Conservation (phyloP, 2,113 vertebrate species). For the Bubo scandiacus region DNA sequence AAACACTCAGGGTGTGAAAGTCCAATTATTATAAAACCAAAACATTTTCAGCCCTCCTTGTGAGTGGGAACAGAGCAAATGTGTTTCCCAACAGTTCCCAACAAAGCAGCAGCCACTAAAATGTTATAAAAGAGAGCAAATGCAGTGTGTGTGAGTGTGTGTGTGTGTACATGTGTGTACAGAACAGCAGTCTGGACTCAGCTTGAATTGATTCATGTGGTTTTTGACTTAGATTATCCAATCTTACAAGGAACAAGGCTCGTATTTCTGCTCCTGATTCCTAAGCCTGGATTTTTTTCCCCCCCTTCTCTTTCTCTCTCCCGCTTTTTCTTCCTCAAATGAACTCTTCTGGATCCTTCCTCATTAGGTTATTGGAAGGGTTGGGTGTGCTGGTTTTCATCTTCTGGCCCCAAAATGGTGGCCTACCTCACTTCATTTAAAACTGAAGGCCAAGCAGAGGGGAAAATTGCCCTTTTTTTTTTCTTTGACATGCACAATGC, state of each 20-base stretch:
- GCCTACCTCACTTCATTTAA: slow-evolving; percentile 37
- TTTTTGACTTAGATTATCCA: slow-evolving; percentile 50
- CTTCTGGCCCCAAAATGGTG: not conserved
- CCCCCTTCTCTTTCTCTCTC: not conserved
- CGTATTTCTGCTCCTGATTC: slow-evolving; percentile 8
- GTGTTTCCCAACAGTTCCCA: not conserved
- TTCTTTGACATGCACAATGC: not conserved
- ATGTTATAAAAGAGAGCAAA: not conserved
- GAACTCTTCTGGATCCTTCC: not conserved
- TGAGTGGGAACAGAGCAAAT: not conserved
- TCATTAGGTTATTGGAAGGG: not conserved
- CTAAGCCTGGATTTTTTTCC: not conserved
- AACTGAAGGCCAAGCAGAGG: not conserved
- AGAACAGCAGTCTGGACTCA: not conserved
- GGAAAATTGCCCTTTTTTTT: not conserved
- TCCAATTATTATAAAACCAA: not conserved
- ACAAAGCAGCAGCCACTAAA: not conserved
- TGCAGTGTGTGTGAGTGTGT: not conserved
- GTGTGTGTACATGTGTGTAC: not conserved
- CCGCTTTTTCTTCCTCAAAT: not conserved
- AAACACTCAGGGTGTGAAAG: not conserved
- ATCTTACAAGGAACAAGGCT: slow-evolving; percentile 37
- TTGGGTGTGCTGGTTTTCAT: slow-evolving; percentile 8
- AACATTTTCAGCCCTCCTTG: not conserved
- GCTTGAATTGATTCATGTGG: slow-evolving; percentile 19